Evolutionary conservation across 2,797 vertebrate species (phyloP), one percentile per base, ranked within the genome.

Genomic region (Meriones psammophilus): DNA sequence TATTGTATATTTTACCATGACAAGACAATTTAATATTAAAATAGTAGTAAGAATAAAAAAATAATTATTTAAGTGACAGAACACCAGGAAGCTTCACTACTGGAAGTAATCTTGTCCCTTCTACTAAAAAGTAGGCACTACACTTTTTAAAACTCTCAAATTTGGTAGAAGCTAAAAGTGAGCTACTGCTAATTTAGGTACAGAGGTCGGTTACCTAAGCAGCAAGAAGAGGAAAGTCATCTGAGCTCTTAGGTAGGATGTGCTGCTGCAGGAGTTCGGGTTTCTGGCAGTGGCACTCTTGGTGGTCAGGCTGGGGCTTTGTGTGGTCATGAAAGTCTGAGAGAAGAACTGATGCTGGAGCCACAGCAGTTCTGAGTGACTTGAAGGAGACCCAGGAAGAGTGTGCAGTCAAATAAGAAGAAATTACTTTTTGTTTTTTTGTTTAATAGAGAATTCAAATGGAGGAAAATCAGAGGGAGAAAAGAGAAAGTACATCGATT

Each of bases 381-480:
- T 46, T 74, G 20, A 88, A 84, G 28, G 60, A 17, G 39, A 69
- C 20, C 71, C 14, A 66, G 5, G 14, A 54, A 92, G 33, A 66
- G 1, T 24, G 91, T 92, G 30, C 79, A 95, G 8, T 42, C 42
- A 42, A 42, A 42, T 5, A 42, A 42, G 42, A 42, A 42, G 42
- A 42, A 42, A 42, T 42, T 42, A 42, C 42, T 42, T 42, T 42
- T 42, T 42, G 42, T 42, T 42, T 42, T 5, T 42, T 42, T 42
- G 42, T 42, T 42, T 42, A 42, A 42, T 42, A 42, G 42, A 42
- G 42, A 46, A 1, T 46, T 83, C 12, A 88, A 22, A 42, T 1
- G 15, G 9, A 77, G 42, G 4, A 74, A 93, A 96, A 90, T 60
- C 71, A 90, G 74, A 88, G 46, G 94, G 54, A 17, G 12, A 74